These are phyloP conservation scores for Austrolebias charrua DNA, from an alignment of 2,797 vertebrate species.

Conservation along the genomic window DNA sequence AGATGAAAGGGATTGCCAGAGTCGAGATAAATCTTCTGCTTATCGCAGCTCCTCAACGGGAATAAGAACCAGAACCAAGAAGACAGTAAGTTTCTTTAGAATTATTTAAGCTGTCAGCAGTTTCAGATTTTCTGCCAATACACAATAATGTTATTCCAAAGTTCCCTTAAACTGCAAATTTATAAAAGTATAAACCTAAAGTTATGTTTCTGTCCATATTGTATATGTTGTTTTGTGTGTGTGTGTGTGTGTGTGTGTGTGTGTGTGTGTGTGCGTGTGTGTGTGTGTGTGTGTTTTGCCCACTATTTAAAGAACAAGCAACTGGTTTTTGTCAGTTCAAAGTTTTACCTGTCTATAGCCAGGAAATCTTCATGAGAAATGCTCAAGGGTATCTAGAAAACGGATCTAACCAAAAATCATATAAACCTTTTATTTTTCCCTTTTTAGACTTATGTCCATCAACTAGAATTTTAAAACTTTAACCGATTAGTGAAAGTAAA, in stretches of 20 bases:
- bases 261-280: no score
- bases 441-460: no score
- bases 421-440: no score
- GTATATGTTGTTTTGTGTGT: slow-evolving; percentile 2
- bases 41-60: slow-evolving; percentile 42
- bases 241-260: slow-evolving; percentile 45
- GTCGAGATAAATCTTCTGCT: slow-evolving; percentile 50
- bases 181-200: slow-evolving; percentile 3
- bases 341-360: slow-evolving; percentile 13
- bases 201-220: slow-evolving; percentile 29
- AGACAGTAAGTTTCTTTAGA: slow-evolving; percentile 66
- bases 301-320: slow-evolving; percentile 21
- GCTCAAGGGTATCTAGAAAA: background rate
- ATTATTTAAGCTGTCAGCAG: background rate
- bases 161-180: slow-evolving; percentile 13
- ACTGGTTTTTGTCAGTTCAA: slow-evolving; percentile 12
- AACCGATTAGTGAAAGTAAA: no score
- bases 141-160: background rate
- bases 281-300: slow-evolving; percentile 34
- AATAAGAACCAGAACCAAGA: slow-evolving; percentile 60
- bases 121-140: background rate
- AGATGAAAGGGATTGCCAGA: slow-evolving; percentile 53
- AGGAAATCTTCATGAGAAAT: slow-evolving; percentile 8
- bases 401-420: background rate
- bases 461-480: no score